Percentiles rank a stretch among this genome's conserved stretches.
These are phyloP conservation scores for Acinonyx jubatus DNA, from an alignment of 2,113 vertebrate genomes.

Conservation along the genomic window DNA sequence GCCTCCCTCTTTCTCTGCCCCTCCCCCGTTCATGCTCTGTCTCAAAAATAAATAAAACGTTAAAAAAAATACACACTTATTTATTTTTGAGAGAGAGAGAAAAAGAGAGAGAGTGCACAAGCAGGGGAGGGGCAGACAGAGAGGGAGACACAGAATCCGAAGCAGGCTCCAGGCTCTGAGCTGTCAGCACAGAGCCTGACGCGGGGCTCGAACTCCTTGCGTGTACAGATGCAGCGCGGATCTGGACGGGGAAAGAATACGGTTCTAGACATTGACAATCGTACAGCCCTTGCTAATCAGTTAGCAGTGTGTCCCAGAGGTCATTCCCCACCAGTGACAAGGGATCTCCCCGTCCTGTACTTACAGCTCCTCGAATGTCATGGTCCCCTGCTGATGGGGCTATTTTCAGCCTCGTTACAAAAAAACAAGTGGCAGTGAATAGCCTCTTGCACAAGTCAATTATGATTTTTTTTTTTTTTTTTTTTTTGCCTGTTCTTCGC, in stretches of 20 bases:
- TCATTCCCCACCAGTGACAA: neutral
- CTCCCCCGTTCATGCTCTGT: no score
- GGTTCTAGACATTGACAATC: rapidly evolving
- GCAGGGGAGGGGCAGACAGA: no score
- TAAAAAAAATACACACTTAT: no score
- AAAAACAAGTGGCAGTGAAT: no score
- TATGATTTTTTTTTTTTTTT: neutral
- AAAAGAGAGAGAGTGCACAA: no score
- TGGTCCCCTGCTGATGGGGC: neutral
- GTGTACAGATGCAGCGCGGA: no score
- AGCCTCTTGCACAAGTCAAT: neutral
- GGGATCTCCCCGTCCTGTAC: neutral
- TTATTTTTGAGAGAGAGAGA: no score
- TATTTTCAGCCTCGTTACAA: neutral
- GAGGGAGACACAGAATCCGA: no score
- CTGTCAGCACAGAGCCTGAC: no score
- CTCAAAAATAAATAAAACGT: no score
- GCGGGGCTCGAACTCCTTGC: rapidly evolving
- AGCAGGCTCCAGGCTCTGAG: no score
- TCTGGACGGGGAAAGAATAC: rapidly evolving
- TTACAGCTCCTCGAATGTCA: neutral
- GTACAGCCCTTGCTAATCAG: neutral
- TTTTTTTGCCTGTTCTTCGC: neutral
- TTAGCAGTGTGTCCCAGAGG: neutral
- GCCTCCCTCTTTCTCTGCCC: no score